These are phyloP conservation scores for Otolemur crassicaudatus DNA, from an alignment of 2,797 vertebrate genomes.

Conservation along the genomic window DNA sequence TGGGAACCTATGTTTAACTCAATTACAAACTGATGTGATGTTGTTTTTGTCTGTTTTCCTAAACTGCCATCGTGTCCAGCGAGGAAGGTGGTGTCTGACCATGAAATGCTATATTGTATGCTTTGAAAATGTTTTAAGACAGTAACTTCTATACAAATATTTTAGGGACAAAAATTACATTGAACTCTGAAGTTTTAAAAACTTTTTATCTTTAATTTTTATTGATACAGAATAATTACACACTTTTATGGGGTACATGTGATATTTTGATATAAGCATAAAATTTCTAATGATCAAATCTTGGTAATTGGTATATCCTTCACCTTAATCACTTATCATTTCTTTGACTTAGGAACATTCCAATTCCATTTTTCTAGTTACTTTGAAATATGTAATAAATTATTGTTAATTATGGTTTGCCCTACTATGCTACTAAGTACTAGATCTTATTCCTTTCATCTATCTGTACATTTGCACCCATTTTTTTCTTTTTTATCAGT, in stretches of 20 bases:
- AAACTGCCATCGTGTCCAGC: not conserved
- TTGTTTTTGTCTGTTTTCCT: not conserved
- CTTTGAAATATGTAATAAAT: not conserved
- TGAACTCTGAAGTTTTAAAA: not conserved
- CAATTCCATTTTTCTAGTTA: not conserved
- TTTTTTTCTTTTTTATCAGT: not conserved
- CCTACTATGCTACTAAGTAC: not conserved
- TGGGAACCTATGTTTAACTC: not conserved
- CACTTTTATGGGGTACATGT: not conserved
- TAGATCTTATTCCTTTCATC: not conserved
- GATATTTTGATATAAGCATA: not conserved
- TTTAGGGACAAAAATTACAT: conserved; percentile 1
- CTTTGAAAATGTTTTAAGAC: conserved; percentile 37
- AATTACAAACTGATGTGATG: not conserved
- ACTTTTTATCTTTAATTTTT: not conserved
- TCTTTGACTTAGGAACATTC: not conserved
- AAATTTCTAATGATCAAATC: not conserved
- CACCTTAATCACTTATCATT: not conserved
- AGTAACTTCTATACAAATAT: not conserved
- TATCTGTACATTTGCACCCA: not conserved
- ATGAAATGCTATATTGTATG: not conserved
- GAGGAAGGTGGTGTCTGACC: not conserved
- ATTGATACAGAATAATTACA: not conserved
- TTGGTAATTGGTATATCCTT: not conserved
- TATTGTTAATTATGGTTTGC: not conserved